Conservation (phyloP, 2,888 invertebrate genomes). For the Frankliniella fusca region DNA sequence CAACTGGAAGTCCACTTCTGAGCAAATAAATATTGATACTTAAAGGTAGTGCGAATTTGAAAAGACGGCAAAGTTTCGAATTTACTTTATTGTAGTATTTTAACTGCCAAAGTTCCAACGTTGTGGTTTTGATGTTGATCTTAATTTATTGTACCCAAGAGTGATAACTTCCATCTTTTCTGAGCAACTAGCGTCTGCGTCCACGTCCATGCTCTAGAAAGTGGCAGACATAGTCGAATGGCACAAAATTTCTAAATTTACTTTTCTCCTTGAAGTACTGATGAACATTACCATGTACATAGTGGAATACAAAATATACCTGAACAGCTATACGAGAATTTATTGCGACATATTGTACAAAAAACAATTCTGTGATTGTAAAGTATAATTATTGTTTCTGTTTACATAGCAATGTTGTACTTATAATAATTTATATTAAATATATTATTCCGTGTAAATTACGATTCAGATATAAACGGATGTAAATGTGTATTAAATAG, state of each 20-base stretch:
- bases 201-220: neutral
- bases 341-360: constrained; percentile 10
- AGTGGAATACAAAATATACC: neutral
- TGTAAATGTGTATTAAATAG: constrained; percentile 21
- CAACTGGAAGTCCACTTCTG: neutral
- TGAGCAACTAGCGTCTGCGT: neutral
- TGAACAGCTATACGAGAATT: constrained; percentile 16
- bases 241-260: neutral
- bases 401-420: constrained; percentile 23
- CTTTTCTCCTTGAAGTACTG: neutral
- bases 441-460: constrained; percentile 21
- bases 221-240: neutral
- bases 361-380: constrained; percentile 25
- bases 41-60: neutral
- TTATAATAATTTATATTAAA: constrained; percentile 24
- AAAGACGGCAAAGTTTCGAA: neutral
- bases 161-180: neutral
- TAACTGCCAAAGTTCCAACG: constrained; percentile 22
- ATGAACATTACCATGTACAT: constrained; percentile 18
- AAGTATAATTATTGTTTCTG: constrained; percentile 27
- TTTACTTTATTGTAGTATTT: constrained; percentile 1
- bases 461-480: constrained; percentile 3
- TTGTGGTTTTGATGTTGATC: neutral
- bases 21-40: neutral
- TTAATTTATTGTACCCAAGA: neutral